Evolutionary conservation across 2,888 invertebrate genomes (phyloP).

Genomic region (Himalopsyche kuldschensis): DNA sequence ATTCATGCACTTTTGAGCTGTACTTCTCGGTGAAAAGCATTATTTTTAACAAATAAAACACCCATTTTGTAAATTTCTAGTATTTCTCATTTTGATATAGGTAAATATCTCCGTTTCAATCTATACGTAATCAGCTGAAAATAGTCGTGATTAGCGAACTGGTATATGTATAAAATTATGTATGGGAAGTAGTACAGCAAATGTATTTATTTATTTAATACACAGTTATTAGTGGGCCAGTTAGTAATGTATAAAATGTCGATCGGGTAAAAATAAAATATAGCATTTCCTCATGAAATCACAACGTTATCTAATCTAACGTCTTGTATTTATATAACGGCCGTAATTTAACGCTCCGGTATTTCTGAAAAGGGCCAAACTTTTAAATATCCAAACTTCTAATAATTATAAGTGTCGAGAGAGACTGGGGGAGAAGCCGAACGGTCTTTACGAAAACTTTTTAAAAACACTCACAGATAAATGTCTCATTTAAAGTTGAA

Average conservation of each 20-base stretch:
- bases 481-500: constrained; percentile 27
- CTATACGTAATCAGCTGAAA: too few relatives aligned
- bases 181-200: too few relatives aligned
- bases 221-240: too few relatives aligned
- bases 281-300: neutral
- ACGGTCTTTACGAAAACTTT: neutral
- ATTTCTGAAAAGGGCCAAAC: constrained; percentile 9
- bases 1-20: too few relatives aligned
- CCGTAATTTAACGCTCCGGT: neutral
- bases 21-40: too few relatives aligned
- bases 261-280: neutral
- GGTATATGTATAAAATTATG: too few relatives aligned
- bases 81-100: too few relatives aligned
- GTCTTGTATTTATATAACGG: constrained; percentile 3
- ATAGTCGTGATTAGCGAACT: too few relatives aligned
- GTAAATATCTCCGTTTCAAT: too few relatives aligned
- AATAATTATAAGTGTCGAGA: constrained; percentile 7
- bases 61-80: too few relatives aligned
- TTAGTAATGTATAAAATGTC: neutral
- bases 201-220: too few relatives aligned
- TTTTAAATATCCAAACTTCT: constrained; percentile 32
- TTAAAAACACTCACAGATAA: constrained; percentile 10
- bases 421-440: neutral
- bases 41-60: too few relatives aligned
- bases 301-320: neutral